Evolutionary conservation across 2,113 vertebrate species (phyloP), one percentile per base, ranked within the genome.

Genomic region (Pachycephala philippinensis): DNA sequence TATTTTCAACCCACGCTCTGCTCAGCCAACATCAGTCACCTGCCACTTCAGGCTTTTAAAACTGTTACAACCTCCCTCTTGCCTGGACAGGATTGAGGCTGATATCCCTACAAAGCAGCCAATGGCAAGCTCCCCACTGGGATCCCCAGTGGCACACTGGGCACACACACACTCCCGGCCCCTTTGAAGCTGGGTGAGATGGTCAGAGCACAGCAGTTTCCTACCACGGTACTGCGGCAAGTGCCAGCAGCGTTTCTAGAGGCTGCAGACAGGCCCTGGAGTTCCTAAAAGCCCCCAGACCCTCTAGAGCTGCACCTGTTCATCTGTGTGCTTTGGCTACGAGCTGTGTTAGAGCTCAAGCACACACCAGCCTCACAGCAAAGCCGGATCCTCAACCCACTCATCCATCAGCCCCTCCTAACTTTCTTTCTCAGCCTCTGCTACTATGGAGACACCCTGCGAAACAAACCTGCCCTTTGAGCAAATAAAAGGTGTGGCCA

Each of bases 391-490:
- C 79, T 49, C 75, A 52, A 35, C 54, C 57, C 93, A 61, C 60
- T 50, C 80, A 42, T 10, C 91, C 56, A 10, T 3, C 80, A 60
- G 68, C 89, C 91, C 87, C 90, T 88, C 87, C 84, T 85, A 52
- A 56, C 50, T 68, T 50, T 82, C 72, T 28, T 63, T 42, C 84
- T 66, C 49, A 31, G 56, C 14, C 89, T 56, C 23, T 52, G 94
- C 95, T 97, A 7, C 96, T 96, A 97, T 97, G 96, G 94, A 96
- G 94, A 97, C 95, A 95, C 65, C 28, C 81, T 60, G 22, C 1
- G 69, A 97, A 97, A 96, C 93, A 97, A 97, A 96, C 88, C 94
- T 93, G 91, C 91, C 93, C 96, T 94, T 83, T 95, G 89, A 96
- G 92, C 78, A 85, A 96, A 96, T 39, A 89, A 72, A 93, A 97